Base-by-base conservation (phyloP, 2,113 vertebrate genomes). In the Pangasianodon hypophthalmus region DNA sequence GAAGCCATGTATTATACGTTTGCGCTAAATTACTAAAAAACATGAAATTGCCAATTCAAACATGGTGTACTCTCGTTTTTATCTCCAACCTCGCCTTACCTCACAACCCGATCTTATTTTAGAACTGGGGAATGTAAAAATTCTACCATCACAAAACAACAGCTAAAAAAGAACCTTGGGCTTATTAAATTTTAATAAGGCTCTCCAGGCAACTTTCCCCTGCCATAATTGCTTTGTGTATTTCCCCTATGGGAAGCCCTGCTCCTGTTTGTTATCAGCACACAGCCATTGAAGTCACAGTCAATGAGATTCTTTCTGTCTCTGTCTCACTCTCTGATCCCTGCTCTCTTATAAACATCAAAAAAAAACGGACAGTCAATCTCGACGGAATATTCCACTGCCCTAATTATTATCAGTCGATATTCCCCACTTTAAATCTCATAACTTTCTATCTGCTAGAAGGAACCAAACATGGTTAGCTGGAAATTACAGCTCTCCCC, bases 121-220 rank as follows among this genome's bases (percentile, higher is more conserved):
- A 86, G 91, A 92, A 92, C 92, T 93, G 93, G 88, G 62, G 50
- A 92, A 92, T 87, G 54, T 60, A 44, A 84, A 84, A 60, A 79
- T 91, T 91, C 75, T 91, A 80, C 91, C 89, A 91, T 88, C 91
- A 92, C 80, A 92, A 86, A 92, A 92, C 88, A 89, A 90, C 77
- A 90, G 93, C 92, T 89, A 92, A 92, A 91, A 93, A 89, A 91
- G 90, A 94, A 92, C 92, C 90, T 88, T 86, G 62, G 88, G 93
- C 91, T 93, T 92, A 91, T 94, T 94, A 91, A 91, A 93, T 93
- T 95, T 93, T 94, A 94, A 95, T 92, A 90, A 91, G 92, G 90
- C 93, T 95, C 93, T 88, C 69, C 75, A 90, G 92, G 90, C 92
- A 91, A 92, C 90, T 91, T 93, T 91, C 90, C 90, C 91, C 90